Percentiles rank a stretch among this genome's conserved stretches.
These are phyloP conservation scores for Ancistrus triradiatus DNA, from an alignment of 2,113 vertebrate species.

Conservation along the genomic window DNA sequence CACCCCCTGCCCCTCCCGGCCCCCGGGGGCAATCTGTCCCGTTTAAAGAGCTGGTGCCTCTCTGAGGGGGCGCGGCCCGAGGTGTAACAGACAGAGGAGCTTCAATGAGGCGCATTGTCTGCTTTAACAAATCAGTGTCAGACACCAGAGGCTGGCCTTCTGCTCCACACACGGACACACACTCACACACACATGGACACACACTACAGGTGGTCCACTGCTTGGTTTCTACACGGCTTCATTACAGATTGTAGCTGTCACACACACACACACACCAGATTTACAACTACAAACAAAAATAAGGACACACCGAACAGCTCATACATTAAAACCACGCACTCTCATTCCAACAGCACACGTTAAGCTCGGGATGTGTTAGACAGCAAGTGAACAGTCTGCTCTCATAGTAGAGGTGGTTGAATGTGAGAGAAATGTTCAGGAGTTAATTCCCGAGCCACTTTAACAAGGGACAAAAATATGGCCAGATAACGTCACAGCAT, in stretches of 20 bases:
- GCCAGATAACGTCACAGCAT: no score
- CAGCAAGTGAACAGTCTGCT: no score
- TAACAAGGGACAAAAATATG: no score
- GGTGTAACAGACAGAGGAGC: conserved; percentile 72
- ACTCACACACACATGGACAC: conserved; percentile 29
- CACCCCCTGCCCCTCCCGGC: conserved; percentile 3
- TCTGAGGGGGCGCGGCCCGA: conserved; percentile 49
- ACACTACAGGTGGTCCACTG: neutral
- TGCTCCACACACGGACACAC: conserved; percentile 53
- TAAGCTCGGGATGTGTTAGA: no score
- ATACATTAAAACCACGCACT: no score
- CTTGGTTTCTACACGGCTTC: no score
- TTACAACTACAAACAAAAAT: neutral
- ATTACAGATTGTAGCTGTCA: neutral
- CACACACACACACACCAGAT: conserved; percentile 8
- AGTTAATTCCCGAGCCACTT: no score
- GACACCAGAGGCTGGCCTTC: conserved; percentile 69
- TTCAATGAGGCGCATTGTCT: conserved; percentile 72
- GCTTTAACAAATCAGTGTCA: conserved; percentile 75
- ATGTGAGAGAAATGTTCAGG: no score
- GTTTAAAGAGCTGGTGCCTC: conserved; percentile 55
- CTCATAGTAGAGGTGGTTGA: no score
- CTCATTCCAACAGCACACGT: no score
- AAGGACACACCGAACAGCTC: neutral
- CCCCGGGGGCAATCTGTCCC: conserved; percentile 60